phyloP scores from a whole-genome alignment of 2,888 invertebrate species.

The Acleris emargana region DNA sequence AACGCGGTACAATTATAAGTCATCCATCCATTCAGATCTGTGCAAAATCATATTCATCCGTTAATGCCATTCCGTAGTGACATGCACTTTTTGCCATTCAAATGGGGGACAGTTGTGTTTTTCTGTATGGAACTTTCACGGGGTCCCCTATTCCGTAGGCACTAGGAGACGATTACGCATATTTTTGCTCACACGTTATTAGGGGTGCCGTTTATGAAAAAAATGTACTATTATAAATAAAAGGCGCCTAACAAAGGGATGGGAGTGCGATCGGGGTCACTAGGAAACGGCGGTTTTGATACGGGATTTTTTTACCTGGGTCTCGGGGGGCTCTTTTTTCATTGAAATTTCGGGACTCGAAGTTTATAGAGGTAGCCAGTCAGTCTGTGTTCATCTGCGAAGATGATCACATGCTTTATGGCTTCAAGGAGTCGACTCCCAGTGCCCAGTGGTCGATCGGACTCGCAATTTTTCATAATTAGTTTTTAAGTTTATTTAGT shows the following conservation, averaged over 20 bases:
- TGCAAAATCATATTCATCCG: constrained; percentile 80
- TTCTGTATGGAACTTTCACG: constrained; percentile 68
- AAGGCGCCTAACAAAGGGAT: constrained; percentile 79
- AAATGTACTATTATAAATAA: constrained; percentile 83
- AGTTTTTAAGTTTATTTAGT: constrained; percentile 46
- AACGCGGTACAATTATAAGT: constrained; percentile 80
- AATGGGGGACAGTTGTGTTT: constrained; percentile 79
- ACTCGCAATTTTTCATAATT: constrained; percentile 39
- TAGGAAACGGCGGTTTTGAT: constrained; percentile 83
- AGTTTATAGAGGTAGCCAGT: constrained; percentile 76
- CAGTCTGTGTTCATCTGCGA: constrained; percentile 83
- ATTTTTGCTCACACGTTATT: constrained; percentile 80
- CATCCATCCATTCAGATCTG: constrained; percentile 78
- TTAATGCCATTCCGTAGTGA: constrained; percentile 80
- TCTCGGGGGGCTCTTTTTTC: constrained; percentile 75
- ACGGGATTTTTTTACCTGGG: constrained; percentile 81
- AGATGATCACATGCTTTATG: constrained; percentile 81
- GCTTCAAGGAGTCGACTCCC: constrained; percentile 53
- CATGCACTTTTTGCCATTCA: constrained; percentile 83
- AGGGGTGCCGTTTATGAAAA: constrained; percentile 82
- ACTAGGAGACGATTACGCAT: constrained; percentile 73
- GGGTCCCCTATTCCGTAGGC: constrained; percentile 49
- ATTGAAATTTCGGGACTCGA: constrained; percentile 66
- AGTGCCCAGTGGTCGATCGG: constrained; percentile 67
- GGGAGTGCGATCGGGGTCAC: constrained; percentile 83